These are phyloP conservation scores for Muntiacus muntjak DNA, from an alignment of 2,113 vertebrate genomes.

Conservation along the genomic window DNA sequence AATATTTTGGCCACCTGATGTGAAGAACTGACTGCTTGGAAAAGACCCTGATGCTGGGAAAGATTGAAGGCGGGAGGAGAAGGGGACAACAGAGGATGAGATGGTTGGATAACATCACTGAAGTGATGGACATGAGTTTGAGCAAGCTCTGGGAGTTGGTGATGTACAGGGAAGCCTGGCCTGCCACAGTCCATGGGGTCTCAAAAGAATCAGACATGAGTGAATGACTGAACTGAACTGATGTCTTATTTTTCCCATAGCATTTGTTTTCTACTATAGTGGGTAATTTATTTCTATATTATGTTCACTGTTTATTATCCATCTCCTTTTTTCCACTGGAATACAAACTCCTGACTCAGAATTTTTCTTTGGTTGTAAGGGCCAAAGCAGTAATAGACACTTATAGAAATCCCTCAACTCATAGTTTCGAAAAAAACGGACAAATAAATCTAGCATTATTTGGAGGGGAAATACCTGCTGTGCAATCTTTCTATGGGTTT, in stretches of 20 bases:
- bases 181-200: background rate
- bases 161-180: background rate
- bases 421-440: background rate
- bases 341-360: background rate
- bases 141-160: background rate
- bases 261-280: background rate
- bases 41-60: background rate
- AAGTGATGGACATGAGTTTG: background rate
- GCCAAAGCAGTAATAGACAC: background rate
- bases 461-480: background rate
- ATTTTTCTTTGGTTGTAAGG: background rate
- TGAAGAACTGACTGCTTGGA: background rate
- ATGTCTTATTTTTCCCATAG: background rate
- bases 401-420: background rate
- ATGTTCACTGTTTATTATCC: background rate
- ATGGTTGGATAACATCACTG: background rate
- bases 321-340: background rate
- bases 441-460: background rate
- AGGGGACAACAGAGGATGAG: background rate
- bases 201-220: background rate
- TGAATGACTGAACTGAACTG: background rate
- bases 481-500: background rate
- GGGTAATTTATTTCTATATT: background rate
- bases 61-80: background rate
- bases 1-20: background rate